Percentiles rank a stretch among this genome's conserved stretches.
Conservation (phyloP, 2,113 vertebrate genomes). For the Morone saxatilis region DNA sequence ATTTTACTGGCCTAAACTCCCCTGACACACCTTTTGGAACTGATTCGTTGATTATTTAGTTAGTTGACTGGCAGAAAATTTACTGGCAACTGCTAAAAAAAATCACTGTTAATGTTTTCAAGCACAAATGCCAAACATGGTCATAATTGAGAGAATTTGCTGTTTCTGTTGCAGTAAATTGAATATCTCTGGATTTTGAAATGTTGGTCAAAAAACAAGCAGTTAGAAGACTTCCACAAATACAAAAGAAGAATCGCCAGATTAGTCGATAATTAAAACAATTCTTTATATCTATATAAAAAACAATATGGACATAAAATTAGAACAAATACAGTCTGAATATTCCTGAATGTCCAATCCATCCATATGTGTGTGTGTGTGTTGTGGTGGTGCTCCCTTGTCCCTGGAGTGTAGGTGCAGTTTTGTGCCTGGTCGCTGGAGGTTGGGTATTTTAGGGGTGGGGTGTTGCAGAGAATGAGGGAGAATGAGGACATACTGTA, state of each 20-base stretch:
- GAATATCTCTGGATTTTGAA: background rate
- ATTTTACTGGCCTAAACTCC: background rate
- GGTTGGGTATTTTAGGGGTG: constrained; percentile 30
- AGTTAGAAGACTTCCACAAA: background rate
- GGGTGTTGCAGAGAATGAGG: constrained; percentile 36
- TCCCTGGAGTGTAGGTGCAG: constrained; percentile 13
- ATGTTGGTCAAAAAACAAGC: background rate
- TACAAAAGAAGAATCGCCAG: background rate
- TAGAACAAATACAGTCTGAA: background rate
- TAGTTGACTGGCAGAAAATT: background rate
- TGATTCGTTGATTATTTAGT: background rate
- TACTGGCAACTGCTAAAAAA: background rate
- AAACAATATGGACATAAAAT: background rate
- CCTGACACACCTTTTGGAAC: background rate
- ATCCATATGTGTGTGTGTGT: background rate
- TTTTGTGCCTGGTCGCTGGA: constrained; percentile 11
- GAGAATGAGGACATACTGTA: constrained; percentile 68
- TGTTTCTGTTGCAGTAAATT: background rate
- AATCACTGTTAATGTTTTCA: background rate
- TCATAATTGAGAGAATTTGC: background rate
- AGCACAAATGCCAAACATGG: background rate
- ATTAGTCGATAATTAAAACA: background rate
- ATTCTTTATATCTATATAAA: too few species aligned
- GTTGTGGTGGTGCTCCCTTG: too few species aligned
- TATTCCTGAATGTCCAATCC: background rate